Conservation (phyloP, 1,140 invertebrate species). For the Microplitis mediator region DNA sequence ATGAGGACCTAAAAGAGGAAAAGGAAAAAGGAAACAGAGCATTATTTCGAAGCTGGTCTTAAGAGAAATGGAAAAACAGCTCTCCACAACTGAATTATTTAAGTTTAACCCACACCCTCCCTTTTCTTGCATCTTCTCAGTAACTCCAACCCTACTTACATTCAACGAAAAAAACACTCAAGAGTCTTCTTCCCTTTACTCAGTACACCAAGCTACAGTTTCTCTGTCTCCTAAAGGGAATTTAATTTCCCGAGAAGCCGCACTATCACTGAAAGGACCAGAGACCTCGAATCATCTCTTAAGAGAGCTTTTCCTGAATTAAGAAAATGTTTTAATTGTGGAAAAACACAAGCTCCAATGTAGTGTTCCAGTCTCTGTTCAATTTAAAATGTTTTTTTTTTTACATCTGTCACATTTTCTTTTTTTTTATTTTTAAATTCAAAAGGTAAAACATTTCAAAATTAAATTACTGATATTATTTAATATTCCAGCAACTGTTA, state of each 20-base stretch:
- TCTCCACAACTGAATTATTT: slow-evolving; percentile 47
- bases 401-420: background rate
- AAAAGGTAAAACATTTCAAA: background rate
- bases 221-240: slow-evolving; percentile 36
- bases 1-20: slow-evolving; percentile 2
- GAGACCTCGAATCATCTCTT: slow-evolving; percentile 11
- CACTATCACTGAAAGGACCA: background rate
- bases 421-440: background rate
- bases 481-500: no score
- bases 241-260: slow-evolving; percentile 44
- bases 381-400: background rate
- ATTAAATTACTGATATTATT: background rate
- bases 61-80: slow-evolving; percentile 13
- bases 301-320: background rate
- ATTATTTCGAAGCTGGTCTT: slow-evolving; percentile 4
- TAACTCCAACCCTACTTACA: slow-evolving; percentile 21
- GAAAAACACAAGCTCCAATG: slow-evolving; percentile 19
- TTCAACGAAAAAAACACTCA: slow-evolving; percentile 23
- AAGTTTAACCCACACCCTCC: slow-evolving; percentile 24
- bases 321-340: slow-evolving; percentile 34
- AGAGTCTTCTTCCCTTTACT: slow-evolving; percentile 1
- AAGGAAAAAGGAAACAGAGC: slow-evolving; percentile 20
- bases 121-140: slow-evolving; percentile 6
- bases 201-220: background rate
- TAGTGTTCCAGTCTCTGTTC: background rate